A percentile compares a stretch with the other conserved stretches of the same genome.
Evolutionary conservation across 1,140 invertebrate genomes (phyloP).

Genomic region (Carcinoscorpius rotundicauda): DNA sequence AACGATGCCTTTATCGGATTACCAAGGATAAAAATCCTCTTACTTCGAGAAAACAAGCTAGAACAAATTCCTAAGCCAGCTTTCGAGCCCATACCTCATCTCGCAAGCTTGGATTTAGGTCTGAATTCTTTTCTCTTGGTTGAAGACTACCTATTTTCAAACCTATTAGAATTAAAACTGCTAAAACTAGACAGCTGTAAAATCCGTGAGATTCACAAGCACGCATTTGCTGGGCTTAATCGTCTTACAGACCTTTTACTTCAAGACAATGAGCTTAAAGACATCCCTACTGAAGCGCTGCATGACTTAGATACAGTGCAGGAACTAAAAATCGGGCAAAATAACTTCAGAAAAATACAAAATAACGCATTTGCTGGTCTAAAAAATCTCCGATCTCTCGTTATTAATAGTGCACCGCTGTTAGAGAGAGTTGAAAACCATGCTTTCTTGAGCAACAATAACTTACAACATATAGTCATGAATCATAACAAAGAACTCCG

Average conservation of each 20-base stretch:
- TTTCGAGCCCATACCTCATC: constrained; percentile 49
- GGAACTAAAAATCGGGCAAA: constrained; percentile 23
- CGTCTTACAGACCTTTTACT: constrained; percentile 58
- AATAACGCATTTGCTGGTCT: constrained; percentile 21
- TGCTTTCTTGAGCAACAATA: constrained; percentile 29
- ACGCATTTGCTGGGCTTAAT: constrained; percentile 58
- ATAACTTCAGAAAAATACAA: constrained; percentile 19
- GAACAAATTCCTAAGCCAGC: constrained; percentile 45
- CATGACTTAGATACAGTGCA: constrained; percentile 38
- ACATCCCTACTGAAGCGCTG: constrained; percentile 60
- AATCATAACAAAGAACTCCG: constrained; percentile 33
- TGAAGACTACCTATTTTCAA: constrained; percentile 34
- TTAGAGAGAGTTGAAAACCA: constrained; percentile 29
- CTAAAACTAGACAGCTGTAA: constrained; percentile 69
- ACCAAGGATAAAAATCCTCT: constrained; percentile 55
- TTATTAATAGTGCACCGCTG: constrained; percentile 27
- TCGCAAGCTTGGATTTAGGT: constrained; percentile 52
- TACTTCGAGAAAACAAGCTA: constrained; percentile 72
- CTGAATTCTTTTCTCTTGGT: constrained; percentile 65
- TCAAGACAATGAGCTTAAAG: constrained; percentile 57
- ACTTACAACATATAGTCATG: constrained; percentile 52
- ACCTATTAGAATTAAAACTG: constrained; percentile 54
- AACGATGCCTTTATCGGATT: constrained; percentile 63
- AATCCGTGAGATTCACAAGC: constrained; percentile 55
- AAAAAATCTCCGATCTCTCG: constrained; percentile 18